These are phyloP conservation scores for Peromyscus californicus DNA, from an alignment of 2,113 vertebrate species.

Conservation along the genomic window DNA sequence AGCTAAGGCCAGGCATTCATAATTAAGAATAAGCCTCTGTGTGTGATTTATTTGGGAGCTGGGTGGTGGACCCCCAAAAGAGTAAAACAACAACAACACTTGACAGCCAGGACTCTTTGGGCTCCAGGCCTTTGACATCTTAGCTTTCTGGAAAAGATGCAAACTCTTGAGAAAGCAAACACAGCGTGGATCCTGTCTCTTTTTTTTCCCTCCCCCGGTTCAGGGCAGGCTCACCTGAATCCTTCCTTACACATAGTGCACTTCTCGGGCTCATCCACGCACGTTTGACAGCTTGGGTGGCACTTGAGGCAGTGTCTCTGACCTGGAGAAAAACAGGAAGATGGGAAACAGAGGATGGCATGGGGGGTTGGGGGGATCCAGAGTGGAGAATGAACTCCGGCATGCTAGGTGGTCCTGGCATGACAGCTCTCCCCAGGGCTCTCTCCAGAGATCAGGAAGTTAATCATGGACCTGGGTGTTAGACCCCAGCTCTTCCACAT, in stretches of 20 bases:
- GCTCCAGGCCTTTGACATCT: neutral
- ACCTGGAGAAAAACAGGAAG: slow-evolving; percentile 84
- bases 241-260: slow-evolving; percentile 92
- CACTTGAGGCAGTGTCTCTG: slow-evolving; percentile 93
- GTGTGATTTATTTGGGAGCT: no score
- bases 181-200: rapidly evolving
- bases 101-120: neutral
- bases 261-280: slow-evolving; percentile 89
- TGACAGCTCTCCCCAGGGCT: neutral
- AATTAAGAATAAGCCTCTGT: no score
- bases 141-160: neutral
- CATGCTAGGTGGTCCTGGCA: neutral
- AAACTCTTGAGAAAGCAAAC: neutral
- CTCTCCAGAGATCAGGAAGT: neutral
- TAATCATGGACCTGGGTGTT: neutral
- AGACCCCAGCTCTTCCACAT: neutral
- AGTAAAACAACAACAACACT: no score
- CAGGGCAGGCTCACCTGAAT: slow-evolving; percentile 90
- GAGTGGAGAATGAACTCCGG: rapidly evolving
- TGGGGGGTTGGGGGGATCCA: neutral
- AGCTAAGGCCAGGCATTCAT: no score
- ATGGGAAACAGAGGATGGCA: neutral
- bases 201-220: rapidly evolving
- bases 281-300: slow-evolving; percentile 92
- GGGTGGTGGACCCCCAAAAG: no score